These are phyloP conservation scores for Zingel zingel DNA, from an alignment of 2,113 vertebrate genomes.

Conservation along the genomic window DNA sequence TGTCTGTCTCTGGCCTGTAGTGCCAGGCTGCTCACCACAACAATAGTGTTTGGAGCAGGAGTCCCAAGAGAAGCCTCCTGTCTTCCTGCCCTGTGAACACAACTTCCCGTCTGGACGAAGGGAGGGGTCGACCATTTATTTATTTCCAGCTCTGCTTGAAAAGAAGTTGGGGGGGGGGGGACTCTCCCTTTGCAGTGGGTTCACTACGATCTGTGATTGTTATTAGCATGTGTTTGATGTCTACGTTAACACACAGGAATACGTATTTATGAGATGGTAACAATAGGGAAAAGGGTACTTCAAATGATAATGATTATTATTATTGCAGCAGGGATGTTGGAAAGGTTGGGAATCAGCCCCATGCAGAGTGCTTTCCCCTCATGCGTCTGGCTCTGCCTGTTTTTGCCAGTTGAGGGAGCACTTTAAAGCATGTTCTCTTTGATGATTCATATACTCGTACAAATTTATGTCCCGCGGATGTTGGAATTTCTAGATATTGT, in stretches of 20 bases:
- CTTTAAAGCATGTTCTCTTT: conserved; percentile 28
- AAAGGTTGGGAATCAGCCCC: conserved; percentile 66
- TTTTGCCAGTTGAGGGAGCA: conserved; percentile 42
- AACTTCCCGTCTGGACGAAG: conserved; percentile 83
- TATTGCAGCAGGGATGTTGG: conserved; percentile 76
- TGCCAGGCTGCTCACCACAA: conserved; percentile 83
- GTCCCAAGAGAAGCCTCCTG: conserved; percentile 84
- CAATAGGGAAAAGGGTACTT: conserved; percentile 81
- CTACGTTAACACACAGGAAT: conserved; percentile 57
- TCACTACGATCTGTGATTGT: conserved; percentile 75
- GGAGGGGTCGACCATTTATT: conserved; percentile 81
- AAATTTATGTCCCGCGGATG: conserved; percentile 27
- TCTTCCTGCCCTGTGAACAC: conserved; percentile 85
- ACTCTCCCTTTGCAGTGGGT: conserved; percentile 65
- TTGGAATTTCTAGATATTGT: conserved; percentile 26
- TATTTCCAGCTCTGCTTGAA: conserved; percentile 82
- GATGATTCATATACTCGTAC: conserved; percentile 50
- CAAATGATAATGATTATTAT: conserved; percentile 82
- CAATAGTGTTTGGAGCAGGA: conserved; percentile 87
- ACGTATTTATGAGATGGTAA: conserved; percentile 69
- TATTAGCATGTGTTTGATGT: conserved; percentile 84
- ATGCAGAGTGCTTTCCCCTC: conserved; percentile 65
- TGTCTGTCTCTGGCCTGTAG: conserved; percentile 76
- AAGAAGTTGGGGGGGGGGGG: conserved; percentile 52
- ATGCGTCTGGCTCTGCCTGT: conserved; percentile 50